These are phyloP conservation scores for Tretioscincus oriximinensis DNA, from an alignment of 2,113 vertebrate genomes.

Conservation along the genomic window DNA sequence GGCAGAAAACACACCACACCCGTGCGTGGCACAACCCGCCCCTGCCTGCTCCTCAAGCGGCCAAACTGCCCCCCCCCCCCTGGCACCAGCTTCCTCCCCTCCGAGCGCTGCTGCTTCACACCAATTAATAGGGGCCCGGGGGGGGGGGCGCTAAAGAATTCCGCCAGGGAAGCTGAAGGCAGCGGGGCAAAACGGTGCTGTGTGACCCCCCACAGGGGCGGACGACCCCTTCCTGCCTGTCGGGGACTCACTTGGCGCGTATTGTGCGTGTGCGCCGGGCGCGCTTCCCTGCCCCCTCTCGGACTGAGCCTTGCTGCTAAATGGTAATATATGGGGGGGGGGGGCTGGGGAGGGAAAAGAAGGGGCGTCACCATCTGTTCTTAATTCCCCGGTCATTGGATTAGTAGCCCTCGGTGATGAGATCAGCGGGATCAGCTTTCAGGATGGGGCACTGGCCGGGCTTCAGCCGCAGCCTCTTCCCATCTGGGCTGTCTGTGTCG, in stretches of 20 bases:
- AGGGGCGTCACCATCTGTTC: slow-evolving; percentile 77
- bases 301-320: not conserved
- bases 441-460: slow-evolving; percentile 64
- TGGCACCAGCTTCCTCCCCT: not conserved
- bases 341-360: slow-evolving; percentile 48
- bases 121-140: not conserved
- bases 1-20: not conserved
- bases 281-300: slow-evolving; percentile 41
- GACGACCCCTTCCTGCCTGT: not conserved
- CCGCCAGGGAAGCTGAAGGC: not conserved
- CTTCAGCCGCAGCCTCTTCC: slow-evolving; percentile 57
- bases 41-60: not conserved
- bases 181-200: not conserved
- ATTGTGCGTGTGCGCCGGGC: slow-evolving; percentile 28
- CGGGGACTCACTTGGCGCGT: slow-evolving; percentile 4
- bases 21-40: not conserved
- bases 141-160: slow-evolving; percentile 22
- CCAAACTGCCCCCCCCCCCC: not conserved
- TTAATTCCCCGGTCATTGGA: slow-evolving; percentile 78
- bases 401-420: slow-evolving; percentile 79
- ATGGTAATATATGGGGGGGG: slow-evolving; percentile 41
- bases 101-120: not conserved
- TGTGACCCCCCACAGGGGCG: not conserved
- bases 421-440: slow-evolving; percentile 81
- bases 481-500: slow-evolving; percentile 59